phyloP scores from a whole-genome alignment of 1,140 invertebrate species.

The Caerostris darwini region DNA sequence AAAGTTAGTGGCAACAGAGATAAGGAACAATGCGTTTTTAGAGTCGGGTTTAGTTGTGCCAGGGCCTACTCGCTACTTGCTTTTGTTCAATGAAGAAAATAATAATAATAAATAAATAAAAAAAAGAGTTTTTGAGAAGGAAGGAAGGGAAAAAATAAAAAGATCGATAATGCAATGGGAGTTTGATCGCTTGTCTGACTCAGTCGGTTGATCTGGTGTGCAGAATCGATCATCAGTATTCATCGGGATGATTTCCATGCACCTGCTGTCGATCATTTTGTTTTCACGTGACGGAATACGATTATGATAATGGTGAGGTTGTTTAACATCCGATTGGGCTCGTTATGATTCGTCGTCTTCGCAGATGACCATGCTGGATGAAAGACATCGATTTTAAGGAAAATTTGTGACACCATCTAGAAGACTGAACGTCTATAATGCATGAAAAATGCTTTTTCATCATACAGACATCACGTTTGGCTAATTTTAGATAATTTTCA shows the following conservation, averaged over 20 bases:
- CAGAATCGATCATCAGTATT: conserved; percentile 72
- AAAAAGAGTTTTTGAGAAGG: background rate
- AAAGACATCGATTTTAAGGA: no score
- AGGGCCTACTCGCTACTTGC: conserved; percentile 62
- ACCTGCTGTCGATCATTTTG: conserved; percentile 65
- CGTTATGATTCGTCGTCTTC: background rate
- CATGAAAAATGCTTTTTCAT: no score
- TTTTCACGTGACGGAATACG: background rate
- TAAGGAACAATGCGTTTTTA: conserved; percentile 76
- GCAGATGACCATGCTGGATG: no score
- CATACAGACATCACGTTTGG: no score
- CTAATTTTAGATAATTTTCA: no score
- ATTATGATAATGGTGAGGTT: background rate
- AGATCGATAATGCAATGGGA: conserved; percentile 72
- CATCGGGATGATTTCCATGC: conserved; percentile 68
- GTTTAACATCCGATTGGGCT: background rate
- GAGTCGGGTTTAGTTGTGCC: conserved; percentile 21
- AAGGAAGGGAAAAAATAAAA: background rate
- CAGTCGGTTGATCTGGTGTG: conserved; percentile 42
- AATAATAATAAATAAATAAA: background rate
- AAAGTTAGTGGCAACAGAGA: conserved; percentile 75
- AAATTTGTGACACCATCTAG: no score
- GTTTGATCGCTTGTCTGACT: conserved; percentile 70
- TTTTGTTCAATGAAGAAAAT: conserved; percentile 12
- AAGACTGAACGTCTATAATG: no score